phyloP scores from a whole-genome alignment of 1,140 invertebrate genomes.

The Formica exsecta region DNA sequence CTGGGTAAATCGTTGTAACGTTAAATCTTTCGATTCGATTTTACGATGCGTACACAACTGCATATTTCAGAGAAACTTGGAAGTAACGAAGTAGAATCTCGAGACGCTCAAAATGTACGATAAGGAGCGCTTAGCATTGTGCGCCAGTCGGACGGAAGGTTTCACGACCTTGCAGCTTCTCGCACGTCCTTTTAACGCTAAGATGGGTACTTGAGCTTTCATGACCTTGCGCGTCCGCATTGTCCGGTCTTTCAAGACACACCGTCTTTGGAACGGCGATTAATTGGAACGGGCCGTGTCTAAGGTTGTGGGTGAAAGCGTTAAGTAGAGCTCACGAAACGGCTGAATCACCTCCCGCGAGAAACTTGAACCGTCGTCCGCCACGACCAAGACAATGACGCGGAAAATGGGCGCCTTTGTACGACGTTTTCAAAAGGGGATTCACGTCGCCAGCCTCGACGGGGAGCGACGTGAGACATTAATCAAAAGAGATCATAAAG shows the following conservation, averaged over 20 bases:
- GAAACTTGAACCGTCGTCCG: conserved; percentile 30
- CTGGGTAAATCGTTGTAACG: neutral
- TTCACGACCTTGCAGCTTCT: conserved; percentile 59
- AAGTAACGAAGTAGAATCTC: conserved; percentile 47
- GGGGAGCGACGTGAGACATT: neutral
- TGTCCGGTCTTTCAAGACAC: conserved; percentile 30
- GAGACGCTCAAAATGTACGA: conserved; percentile 3
- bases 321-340: conserved; percentile 60
- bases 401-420: conserved; percentile 56
- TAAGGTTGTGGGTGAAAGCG: neutral
- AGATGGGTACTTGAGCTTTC: conserved; percentile 50
- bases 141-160: conserved; percentile 40
- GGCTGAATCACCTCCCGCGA: conserved; percentile 51
- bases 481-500: conserved; percentile 32
- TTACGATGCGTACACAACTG: neutral
- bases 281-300: conserved; percentile 30
- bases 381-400: conserved; percentile 51
- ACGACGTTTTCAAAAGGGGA: conserved; percentile 48
- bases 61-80: conserved; percentile 11
- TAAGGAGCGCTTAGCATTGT: neutral
- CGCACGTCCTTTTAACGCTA: conserved; percentile 44
- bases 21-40: neutral
- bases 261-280: conserved; percentile 35
- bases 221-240: conserved; percentile 52
- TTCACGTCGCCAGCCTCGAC: conserved; percentile 6